phyloP scores from a whole-genome alignment of 2,797 vertebrate genomes.

The Tauraco hartlaubi region DNA sequence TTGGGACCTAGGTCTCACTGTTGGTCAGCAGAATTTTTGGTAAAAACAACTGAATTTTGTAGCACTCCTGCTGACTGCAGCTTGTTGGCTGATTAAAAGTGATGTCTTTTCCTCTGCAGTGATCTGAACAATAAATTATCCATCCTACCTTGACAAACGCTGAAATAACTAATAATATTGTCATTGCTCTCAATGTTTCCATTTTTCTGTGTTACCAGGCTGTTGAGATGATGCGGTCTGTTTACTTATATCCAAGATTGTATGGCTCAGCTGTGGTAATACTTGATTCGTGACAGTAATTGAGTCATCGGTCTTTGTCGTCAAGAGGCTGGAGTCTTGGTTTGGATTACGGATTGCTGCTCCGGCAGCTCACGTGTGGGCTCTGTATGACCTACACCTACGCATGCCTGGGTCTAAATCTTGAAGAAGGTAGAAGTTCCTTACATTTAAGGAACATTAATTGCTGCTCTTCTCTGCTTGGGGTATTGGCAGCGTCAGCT shows the following conservation, averaged over 20 bases:
- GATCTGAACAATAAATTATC: background rate
- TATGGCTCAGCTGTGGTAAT: background rate
- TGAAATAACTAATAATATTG: slow-evolving; percentile 40
- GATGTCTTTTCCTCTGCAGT: background rate
- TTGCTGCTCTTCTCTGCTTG: background rate
- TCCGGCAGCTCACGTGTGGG: background rate
- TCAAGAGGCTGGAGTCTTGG: background rate
- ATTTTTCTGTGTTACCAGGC: slow-evolving; percentile 9
- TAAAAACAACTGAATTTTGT: background rate
- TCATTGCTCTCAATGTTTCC: background rate
- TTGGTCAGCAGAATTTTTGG: background rate
- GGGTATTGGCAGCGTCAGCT: background rate
- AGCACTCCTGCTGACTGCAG: background rate
- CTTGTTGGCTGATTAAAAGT: background rate
- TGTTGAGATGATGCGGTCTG: background rate
- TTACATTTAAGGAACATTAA: background rate
- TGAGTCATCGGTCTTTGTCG: slow-evolving; percentile 27
- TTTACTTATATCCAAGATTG: background rate
- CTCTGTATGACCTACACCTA: background rate
- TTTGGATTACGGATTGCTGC: background rate
- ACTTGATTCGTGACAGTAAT: background rate
- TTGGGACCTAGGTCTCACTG: background rate
- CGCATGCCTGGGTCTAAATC: background rate
- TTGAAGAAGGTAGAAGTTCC: background rate
- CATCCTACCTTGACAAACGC: background rate